Evolutionary conservation across 2,113 vertebrate genomes (phyloP), one percentile per base, ranked within the genome.

Genomic region (Prionailurus viverrinus): DNA sequence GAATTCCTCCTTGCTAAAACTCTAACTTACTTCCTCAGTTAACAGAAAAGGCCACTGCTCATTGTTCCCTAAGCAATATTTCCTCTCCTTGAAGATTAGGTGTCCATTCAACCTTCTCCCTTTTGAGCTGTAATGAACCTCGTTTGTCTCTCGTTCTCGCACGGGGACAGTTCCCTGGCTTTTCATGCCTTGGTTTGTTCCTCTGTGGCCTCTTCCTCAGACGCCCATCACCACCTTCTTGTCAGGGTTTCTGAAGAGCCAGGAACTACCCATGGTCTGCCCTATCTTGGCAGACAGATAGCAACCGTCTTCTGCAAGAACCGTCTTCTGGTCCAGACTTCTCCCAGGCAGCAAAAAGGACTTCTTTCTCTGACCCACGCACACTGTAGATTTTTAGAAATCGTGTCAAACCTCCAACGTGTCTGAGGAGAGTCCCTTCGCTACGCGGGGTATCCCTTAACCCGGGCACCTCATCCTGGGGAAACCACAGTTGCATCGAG

Each of bases 381-480:
- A 23, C 12, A 9, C 0, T 4, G 13, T 0, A 25, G 36, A 2
- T 29, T 68, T 68, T 29, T 29, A 14, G 16, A 58, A 9, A 33
- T 55, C 78, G n/a, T 25, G 55, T 61, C 16, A 58, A 53, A 45
- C 19, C n/a, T 18, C 23, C 14, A 29, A 13, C 2, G 5, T 25
- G 4, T 66, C 78, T 87, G 16, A 15, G n/a, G 27, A 51, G 25
- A 36, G 31, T 0, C 4, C 31, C 3, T 25, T 31, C 31, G 23
- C 39, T 41, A 41, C 79, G 39, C 11, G 53, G 3, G 15, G 1
- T 5, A 4, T 61, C 23, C 18, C 25, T 45, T 29, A 39, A 4
- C n/a, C 9, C 3, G 16, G 39, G 29, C 0, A 4, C 0, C 23
- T 78, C 31, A 9, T 8, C 1, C 12, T 39, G 6, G 27, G 63